A percentile compares a stretch with the other conserved stretches of the same genome.
Evolutionary conservation across 2,113 vertebrate species (phyloP).

Genomic region (Mungos mungo): DNA sequence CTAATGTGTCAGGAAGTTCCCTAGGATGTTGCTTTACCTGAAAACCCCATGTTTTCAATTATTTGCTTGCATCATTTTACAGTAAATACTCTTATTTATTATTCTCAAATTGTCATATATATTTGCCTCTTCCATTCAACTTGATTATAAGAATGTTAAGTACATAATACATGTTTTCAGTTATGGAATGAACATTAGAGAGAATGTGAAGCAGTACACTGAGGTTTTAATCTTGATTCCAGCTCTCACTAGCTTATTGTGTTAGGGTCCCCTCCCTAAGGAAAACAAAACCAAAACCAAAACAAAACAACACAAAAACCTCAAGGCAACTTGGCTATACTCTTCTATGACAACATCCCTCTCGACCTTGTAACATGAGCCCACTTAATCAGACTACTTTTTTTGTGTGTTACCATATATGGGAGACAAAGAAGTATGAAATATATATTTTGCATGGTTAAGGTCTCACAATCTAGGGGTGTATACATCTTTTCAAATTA

Average conservation of each 20-base stretch:
- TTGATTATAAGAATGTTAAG: background rate
- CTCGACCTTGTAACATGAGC: no score
- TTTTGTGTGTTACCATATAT: no score
- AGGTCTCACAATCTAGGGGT: background rate
- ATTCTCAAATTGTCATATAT: background rate
- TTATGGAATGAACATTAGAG: background rate
- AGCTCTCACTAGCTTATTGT: background rate
- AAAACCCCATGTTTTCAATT: background rate
- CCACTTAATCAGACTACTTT: no score
- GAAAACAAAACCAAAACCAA: no score
- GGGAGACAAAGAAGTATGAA: no score
- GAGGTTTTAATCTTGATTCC: background rate
- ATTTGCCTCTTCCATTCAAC: background rate
- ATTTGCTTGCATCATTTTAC: background rate
- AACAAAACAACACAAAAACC: no score
- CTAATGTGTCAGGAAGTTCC: background rate
- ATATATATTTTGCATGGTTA: background rate
- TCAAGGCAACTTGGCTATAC: no score
- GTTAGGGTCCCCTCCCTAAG: no score
- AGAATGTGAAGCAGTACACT: rapidly evolving
- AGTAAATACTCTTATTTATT: background rate
- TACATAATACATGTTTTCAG: background rate
- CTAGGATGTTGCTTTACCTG: background rate
- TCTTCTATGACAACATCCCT: no score
- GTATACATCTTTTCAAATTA: background rate